A percentile compares a stretch with the other conserved stretches of the same genome.
Evolutionary conservation across 1,140 invertebrate species (phyloP).

Genomic region (Diorhabda elongata): DNA sequence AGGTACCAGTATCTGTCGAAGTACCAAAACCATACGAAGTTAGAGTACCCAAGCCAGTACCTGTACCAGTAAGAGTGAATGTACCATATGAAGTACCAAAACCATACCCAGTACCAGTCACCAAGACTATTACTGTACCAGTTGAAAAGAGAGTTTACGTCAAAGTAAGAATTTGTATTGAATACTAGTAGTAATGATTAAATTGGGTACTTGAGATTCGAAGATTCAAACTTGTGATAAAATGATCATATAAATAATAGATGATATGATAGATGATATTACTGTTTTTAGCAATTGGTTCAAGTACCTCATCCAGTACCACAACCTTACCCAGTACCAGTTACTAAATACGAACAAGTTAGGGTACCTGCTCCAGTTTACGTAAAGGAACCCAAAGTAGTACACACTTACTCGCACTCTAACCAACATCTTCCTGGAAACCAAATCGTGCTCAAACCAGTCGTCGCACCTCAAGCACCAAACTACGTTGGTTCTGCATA

Average conservation of each 20-base stretch:
- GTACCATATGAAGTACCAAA: constrained; percentile 28
- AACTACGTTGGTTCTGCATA: neutral
- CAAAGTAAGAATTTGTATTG: neutral
- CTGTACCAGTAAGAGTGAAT: constrained; percentile 33
- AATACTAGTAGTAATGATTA: too few relatives aligned
- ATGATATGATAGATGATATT: neutral
- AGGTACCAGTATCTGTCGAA: constrained; percentile 32
- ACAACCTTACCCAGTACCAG: constrained; percentile 18
- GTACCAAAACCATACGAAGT: constrained; percentile 39
- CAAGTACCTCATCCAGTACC: constrained; percentile 15
- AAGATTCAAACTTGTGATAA: neutral
- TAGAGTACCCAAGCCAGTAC: constrained; percentile 33
- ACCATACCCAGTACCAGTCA: constrained; percentile 26
- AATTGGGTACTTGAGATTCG: too few relatives aligned
- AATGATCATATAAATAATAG: neutral
- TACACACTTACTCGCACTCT: neutral
- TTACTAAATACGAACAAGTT: neutral
- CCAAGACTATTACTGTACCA: constrained; percentile 17
- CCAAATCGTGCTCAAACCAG: neutral
- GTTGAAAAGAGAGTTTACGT: constrained; percentile 16
- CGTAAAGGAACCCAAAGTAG: neutral
- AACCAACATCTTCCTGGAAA: neutral
- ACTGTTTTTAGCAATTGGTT: neutral
- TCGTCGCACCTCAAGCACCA: neutral
- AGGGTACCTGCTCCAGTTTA: constrained; percentile 15